Percentiles rank a stretch among this genome's conserved stretches.
Evolutionary conservation across 2,797 vertebrate genomes (phyloP).

Genomic region (Hybognathus amarus): DNA sequence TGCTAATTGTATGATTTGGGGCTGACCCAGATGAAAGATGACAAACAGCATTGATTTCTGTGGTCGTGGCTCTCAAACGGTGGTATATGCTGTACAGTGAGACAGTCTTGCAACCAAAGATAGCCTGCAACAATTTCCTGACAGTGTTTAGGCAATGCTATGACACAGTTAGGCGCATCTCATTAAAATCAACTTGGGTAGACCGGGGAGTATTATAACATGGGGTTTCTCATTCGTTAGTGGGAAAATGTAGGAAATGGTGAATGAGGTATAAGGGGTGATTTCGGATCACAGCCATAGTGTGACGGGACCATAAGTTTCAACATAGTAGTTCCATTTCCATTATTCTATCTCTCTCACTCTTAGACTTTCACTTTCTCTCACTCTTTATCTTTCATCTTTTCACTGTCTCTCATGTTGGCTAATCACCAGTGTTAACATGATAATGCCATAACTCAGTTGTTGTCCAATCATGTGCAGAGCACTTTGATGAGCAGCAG

Average conservation of each 20-base stretch:
- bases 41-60: no score
- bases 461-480: slow-evolving; percentile 47
- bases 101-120: no score
- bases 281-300: not conserved
- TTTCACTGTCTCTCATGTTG: slow-evolving; percentile 17
- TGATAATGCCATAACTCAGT: slow-evolving; percentile 44
- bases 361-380: slow-evolving; percentile 9
- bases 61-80: no score
- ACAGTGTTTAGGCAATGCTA: no score
- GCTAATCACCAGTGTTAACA: slow-evolving; percentile 42
- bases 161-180: no score
- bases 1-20: no score
- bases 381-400: slow-evolving; percentile 10
- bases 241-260: not conserved
- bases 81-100: no score
- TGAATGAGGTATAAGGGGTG: not conserved
- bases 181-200: no score
- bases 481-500: slow-evolving; percentile 40
- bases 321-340: not conserved
- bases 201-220: no score
- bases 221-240: no score
- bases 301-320: not conserved
- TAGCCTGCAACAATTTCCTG: no score
- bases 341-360: not conserved
- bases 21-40: no score